These are phyloP conservation scores for Neelides folsomi DNA, from an alignment of 2,888 invertebrate species.

Conservation along the genomic window DNA sequence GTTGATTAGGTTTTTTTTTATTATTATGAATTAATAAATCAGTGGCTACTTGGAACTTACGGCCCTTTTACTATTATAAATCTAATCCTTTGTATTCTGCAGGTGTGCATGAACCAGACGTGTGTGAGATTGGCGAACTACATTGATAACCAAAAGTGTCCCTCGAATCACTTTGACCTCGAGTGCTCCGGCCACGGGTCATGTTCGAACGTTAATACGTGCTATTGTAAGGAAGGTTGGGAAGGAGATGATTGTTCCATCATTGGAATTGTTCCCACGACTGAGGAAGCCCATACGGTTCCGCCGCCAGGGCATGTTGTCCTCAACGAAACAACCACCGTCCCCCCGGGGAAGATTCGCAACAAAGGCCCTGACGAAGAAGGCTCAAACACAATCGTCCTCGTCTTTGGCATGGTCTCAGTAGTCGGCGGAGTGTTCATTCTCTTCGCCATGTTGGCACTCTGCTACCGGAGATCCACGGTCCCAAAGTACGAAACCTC, in stretches of 20 bases:
- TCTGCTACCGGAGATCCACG: slow-evolving; percentile 63
- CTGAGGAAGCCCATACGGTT: slow-evolving; percentile 32
- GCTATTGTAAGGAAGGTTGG: slow-evolving; percentile 81
- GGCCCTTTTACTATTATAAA: background rate
- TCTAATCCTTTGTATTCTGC: slow-evolving; percentile 27
- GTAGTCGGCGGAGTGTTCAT: slow-evolving; percentile 98
- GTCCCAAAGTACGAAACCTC: slow-evolving; percentile 30
- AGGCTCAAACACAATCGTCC: slow-evolving; percentile 93
- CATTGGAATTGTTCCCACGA: slow-evolving; percentile 13
- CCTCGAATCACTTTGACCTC: slow-evolving; percentile 69
- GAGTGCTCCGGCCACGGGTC: slow-evolving; percentile 91
- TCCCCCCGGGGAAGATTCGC: slow-evolving; percentile 16
- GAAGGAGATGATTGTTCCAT: slow-evolving; percentile 72
- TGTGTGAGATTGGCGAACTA: slow-evolving; percentile 74
- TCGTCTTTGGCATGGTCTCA: slow-evolving; percentile 95
- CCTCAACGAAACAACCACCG: slow-evolving; percentile 8
- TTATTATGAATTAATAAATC: too few species aligned
- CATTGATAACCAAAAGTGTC: slow-evolving; percentile 76
- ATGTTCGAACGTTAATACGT: slow-evolving; percentile 83
- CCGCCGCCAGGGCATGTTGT: slow-evolving; percentile 3
- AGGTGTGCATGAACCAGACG: slow-evolving; percentile 83
- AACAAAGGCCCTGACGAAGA: slow-evolving; percentile 62
- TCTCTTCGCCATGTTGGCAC: slow-evolving; percentile 96
- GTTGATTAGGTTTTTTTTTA: too few species aligned
- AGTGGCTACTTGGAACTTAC: background rate